Percentiles rank a stretch among this genome's conserved stretches.
Conservation (phyloP, 2,113 vertebrate species). For the Pelmatolapia mariae region DNA sequence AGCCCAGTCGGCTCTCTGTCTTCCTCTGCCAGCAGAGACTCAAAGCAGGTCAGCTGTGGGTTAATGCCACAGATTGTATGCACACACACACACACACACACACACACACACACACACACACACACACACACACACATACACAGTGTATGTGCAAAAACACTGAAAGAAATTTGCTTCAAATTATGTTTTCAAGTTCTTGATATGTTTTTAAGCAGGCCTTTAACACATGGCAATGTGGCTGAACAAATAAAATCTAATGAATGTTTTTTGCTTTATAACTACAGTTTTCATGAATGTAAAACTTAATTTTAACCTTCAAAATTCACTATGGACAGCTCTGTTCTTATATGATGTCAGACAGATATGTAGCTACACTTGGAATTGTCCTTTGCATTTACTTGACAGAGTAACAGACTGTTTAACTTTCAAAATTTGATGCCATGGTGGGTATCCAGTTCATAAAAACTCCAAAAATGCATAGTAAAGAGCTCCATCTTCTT, state of each 20-base stretch:
- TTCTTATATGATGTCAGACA: background rate
- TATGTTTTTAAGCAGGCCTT: background rate
- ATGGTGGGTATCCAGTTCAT: background rate
- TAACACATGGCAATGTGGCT: background rate
- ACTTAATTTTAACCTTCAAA: background rate
- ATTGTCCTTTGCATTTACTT: background rate
- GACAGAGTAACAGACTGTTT: background rate
- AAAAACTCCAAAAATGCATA: background rate
- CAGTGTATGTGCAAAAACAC: background rate
- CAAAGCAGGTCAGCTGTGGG: conserved; percentile 54
- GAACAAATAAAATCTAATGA: background rate
- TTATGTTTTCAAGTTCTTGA: background rate
- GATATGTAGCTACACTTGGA: background rate
- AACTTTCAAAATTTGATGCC: background rate
- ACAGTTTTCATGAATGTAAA: background rate
- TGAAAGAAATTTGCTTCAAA: background rate
- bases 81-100: background rate
- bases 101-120: background rate
- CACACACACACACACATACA: background rate
- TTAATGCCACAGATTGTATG: conserved; percentile 22
- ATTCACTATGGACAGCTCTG: background rate
- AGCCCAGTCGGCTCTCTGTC: background rate
- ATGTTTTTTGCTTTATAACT: background rate
- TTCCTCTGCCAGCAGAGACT: conserved; percentile 10
- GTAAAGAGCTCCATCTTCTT: background rate